Percentiles rank a stretch among this genome's conserved stretches.
phyloP scores from a whole-genome alignment of 2,797 vertebrate genomes.

The Gymnothorax javanicus region DNA sequence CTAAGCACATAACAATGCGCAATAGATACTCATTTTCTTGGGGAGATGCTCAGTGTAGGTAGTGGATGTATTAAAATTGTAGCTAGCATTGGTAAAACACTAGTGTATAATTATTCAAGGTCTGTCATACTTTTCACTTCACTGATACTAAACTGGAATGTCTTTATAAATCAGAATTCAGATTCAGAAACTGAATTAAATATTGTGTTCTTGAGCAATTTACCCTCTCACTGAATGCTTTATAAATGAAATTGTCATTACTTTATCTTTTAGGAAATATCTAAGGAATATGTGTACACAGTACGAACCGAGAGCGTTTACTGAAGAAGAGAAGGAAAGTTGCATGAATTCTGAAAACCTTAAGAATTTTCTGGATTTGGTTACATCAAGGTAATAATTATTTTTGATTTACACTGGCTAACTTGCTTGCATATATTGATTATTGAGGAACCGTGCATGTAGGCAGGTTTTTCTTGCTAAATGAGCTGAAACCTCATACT shows the following conservation, averaged over 20 bases:
- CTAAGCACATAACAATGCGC: not conserved
- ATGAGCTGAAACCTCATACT: not conserved
- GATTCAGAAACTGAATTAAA: not conserved
- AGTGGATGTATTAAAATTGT: not conserved
- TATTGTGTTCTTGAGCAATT: not conserved
- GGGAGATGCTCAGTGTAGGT: not conserved
- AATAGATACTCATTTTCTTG: not conserved
- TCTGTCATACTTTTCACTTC: not conserved
- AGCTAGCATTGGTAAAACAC: not conserved
- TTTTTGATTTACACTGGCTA: conserved; percentile 21
- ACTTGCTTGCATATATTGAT: not conserved
- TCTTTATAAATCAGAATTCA: not conserved
- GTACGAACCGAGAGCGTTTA: conserved; percentile 76
- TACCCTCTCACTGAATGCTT: not conserved
- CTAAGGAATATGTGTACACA: conserved; percentile 78
- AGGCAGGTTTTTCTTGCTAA: not conserved
- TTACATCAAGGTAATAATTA: conserved; percentile 71
- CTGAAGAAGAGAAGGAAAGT: conserved; percentile 69
- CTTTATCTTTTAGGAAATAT: conserved; percentile 69
- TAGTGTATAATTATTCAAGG: not conserved
- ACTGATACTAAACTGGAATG: not conserved
- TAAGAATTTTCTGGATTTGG: conserved; percentile 70
- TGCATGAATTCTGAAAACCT: conserved; percentile 68
- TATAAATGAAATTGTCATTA: conserved; percentile 2
- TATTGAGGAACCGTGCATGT: not conserved